Evolutionary conservation across 2,113 vertebrate genomes (phyloP), one percentile per base, ranked within the genome.

Genomic region (Pagrus major): DNA sequence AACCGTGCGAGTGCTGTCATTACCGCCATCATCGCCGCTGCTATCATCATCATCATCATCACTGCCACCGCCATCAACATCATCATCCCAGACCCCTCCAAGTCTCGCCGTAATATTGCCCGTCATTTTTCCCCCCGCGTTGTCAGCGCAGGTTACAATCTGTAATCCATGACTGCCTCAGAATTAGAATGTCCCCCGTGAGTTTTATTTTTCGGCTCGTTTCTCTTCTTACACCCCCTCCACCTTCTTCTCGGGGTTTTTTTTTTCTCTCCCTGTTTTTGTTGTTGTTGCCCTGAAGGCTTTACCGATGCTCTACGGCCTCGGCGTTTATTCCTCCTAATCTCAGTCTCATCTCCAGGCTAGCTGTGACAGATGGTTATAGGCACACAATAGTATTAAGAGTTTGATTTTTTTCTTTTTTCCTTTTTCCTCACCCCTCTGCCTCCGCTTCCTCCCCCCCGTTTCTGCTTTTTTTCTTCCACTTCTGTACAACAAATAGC

Each of bases 311-410:
- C 96, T 96, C 96, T 87, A 93, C 93, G 94, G 96, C 96, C 96
- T 95, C 96, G 93, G 95, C 97, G 96, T 98, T 97, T 99, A 97
- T 98, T 97, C 97, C 96, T 80, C 96, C 95, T 98, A 98, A 98
- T 98, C 97, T 98, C 96, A 94, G 95, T 95, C 97, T 98, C 97
- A 98, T 99, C 97, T 99, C 96, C 96, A 96, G 96, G 96, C 97
- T 96, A 97, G 96, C 96, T 96, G 97, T 98, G 97, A 99, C 97
- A 99, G 97, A 99, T 98, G 97, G 97, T 98, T 99, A 98, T 97
- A 96, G 96, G 97, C 96, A 95, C 96, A 99, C 97, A 99, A 97
- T 97, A 97, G 97, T 96, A 98, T 99, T 98, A 98, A 97, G 96
- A 97, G 95, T 97, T 98, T 95, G 95, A 96, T 96, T 94, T 96